Conservation (phyloP, 2,113 vertebrate species). For the Tupaia tana region DNA sequence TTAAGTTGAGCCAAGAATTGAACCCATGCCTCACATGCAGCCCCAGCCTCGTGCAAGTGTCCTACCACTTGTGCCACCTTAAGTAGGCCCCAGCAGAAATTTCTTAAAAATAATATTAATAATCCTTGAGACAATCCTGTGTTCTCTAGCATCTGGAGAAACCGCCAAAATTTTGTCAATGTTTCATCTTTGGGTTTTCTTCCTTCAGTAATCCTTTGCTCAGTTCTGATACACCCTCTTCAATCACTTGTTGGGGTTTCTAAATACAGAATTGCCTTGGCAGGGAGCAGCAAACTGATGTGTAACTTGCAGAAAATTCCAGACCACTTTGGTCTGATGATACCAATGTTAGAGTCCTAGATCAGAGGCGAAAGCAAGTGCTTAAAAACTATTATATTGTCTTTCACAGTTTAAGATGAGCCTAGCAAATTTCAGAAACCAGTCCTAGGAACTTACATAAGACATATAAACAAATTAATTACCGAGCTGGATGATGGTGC, state of each 20-base stretch:
- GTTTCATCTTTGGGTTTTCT: not conserved
- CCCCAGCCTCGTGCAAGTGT: too few relatives aligned
- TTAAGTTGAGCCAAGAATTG: too few relatives aligned
- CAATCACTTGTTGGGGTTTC: not conserved
- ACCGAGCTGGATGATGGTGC: too few relatives aligned
- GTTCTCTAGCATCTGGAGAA: not conserved
- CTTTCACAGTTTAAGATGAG: not conserved
- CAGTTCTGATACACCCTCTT: not conserved
- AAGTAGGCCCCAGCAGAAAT: not conserved
- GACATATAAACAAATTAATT: not conserved
- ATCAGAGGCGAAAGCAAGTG: not conserved
- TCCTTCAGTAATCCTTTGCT: not conserved
- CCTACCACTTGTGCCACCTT: too few relatives aligned
- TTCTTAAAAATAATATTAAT: not conserved
- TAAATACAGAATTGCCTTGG: not conserved
- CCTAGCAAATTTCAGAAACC: not conserved
- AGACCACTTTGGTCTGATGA: not conserved
- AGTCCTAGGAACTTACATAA: not conserved
- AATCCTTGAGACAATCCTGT: not conserved
- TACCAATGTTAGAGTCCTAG: not conserved
- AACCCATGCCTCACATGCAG: too few relatives aligned
- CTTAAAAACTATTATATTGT: not conserved
- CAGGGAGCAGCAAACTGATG: not conserved
- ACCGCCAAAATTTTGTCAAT: not conserved
- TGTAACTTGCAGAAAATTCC: not conserved